Evolutionary conservation across 2,888 invertebrate species (phyloP).

Genomic region (Drosophila cyrtoloma): DNA sequence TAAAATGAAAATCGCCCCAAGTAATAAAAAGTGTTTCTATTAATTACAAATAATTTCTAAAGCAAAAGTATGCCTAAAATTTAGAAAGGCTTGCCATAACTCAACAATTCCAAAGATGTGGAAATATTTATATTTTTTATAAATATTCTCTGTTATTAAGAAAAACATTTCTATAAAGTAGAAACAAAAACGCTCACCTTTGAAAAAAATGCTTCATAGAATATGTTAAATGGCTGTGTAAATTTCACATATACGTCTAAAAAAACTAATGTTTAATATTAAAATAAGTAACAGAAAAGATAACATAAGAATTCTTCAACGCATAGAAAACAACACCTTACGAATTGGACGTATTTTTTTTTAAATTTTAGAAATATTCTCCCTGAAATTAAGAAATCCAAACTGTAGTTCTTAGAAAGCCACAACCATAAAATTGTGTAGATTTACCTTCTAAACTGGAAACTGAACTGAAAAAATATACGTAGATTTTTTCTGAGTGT

Average conservation of each 20-base stretch:
- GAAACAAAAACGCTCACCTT: neutral
- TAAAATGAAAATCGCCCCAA: neutral
- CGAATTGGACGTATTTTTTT: neutral
- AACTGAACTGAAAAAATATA: too few relatives aligned
- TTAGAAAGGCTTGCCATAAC: neutral
- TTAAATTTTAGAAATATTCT: neutral
- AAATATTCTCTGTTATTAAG: neutral
- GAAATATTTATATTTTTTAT: neutral
- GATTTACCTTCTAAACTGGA: neutral
- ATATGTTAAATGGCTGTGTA: neutral
- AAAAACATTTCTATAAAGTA: neutral
- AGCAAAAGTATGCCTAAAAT: neutral
- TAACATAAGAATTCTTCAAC: neutral
- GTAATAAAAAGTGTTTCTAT: neutral
- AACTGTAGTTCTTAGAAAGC: neutral
- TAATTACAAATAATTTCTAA: neutral
- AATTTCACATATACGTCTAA: neutral
- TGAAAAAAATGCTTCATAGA: neutral
- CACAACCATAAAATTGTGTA: neutral
- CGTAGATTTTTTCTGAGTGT: neutral
- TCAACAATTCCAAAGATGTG: neutral
- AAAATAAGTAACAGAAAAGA: neutral
- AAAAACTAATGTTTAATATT: neutral
- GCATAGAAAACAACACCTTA: fast-evolving
- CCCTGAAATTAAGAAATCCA: too few relatives aligned